phyloP scores from a whole-genome alignment of 2,113 vertebrate genomes.

The Entelurus aequoreus region DNA sequence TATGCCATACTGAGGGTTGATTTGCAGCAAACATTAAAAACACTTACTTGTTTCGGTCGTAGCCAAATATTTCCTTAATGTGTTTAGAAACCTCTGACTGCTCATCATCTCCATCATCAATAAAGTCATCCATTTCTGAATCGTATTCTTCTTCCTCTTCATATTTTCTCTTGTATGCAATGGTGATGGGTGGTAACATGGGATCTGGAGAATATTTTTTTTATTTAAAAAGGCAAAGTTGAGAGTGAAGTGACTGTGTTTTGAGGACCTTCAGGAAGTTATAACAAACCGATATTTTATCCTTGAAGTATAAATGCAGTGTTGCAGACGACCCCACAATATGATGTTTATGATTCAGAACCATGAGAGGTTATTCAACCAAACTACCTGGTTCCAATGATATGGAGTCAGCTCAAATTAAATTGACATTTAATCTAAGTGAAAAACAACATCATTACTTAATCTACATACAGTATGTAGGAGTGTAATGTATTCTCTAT shows the following conservation, averaged over 20 bases:
- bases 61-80: constrained; percentile 96
- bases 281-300: background rate
- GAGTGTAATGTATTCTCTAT: too few relatives aligned
- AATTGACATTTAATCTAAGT: too few relatives aligned
- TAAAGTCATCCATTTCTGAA: constrained; percentile 98
- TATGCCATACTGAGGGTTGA: too few relatives aligned
- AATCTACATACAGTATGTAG: too few relatives aligned
- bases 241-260: too few relatives aligned
- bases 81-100: constrained; percentile 93
- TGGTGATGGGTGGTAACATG: constrained; percentile 74
- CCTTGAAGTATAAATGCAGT: background rate
- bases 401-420: too few relatives aligned
- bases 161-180: constrained; percentile 73
- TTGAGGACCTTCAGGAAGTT: too few relatives aligned
- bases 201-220: constrained; percentile 48
- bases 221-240: too few relatives aligned
- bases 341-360: background rate
- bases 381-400: too few relatives aligned
- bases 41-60: constrained; percentile 82
- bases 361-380: too few relatives aligned
- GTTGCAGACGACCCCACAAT: background rate
- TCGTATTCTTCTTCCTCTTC: constrained; percentile 89
- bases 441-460: too few relatives aligned
- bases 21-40: background rate
- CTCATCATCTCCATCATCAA: constrained; percentile 87